Percentiles rank a stretch among this genome's conserved stretches.
Conservation (phyloP, 2,797 vertebrate genomes). For the Bradypodion pumilum region DNA sequence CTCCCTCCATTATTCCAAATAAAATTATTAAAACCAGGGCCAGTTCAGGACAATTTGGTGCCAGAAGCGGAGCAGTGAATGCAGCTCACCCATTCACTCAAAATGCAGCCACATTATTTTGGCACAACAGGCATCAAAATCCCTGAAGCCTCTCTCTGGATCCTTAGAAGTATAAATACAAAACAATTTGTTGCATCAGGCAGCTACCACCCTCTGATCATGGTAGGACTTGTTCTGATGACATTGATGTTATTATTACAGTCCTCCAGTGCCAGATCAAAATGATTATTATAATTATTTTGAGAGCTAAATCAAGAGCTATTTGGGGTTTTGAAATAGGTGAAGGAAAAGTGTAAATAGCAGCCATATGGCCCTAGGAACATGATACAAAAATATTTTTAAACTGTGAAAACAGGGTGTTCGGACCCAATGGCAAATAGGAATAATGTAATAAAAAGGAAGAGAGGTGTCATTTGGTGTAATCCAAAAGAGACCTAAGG, state of each 20-base stretch:
- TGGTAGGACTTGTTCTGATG: not conserved
- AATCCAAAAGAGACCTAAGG: not conserved
- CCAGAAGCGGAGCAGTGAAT: not conserved
- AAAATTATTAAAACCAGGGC: not conserved
- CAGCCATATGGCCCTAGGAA: not conserved
- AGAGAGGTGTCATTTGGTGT: not conserved
- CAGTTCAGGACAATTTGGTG: not conserved
- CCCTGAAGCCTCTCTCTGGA: not conserved
- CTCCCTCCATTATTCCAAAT: not conserved
- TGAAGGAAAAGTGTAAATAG: not conserved
- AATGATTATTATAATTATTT: not conserved
- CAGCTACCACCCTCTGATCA: not conserved
- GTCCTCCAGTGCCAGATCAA: not conserved
- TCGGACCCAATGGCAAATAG: not conserved
- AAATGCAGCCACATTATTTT: not conserved
- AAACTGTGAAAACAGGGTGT: not conserved
- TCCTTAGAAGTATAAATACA: not conserved
- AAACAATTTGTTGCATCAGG: not conserved
- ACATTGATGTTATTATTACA: not conserved
- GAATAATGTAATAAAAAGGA: not conserved
- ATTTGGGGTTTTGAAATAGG: not conserved
- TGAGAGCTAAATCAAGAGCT: not conserved
- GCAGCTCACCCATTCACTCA: not conserved
- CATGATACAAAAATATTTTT: not conserved
- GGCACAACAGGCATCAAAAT: not conserved